These are phyloP conservation scores for Himalopsyche anomala DNA, from an alignment of 2,888 invertebrate species.

Conservation along the genomic window DNA sequence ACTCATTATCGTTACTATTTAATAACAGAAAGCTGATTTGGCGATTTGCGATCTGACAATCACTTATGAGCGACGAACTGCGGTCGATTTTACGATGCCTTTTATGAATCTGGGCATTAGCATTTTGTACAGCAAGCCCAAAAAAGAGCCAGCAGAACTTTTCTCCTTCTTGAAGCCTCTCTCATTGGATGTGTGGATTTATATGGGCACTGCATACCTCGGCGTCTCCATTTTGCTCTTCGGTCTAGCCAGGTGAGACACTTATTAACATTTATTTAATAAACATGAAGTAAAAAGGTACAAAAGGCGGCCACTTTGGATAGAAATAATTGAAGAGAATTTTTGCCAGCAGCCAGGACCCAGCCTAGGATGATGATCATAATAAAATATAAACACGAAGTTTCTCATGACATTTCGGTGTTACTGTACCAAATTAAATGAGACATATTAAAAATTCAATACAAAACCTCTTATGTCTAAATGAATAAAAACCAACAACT, in stretches of 20 bases:
- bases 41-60: constrained; percentile 98
- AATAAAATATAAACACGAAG: too few relatives aligned
- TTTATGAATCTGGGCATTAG: constrained; percentile 98
- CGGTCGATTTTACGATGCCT: constrained; percentile 96
- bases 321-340: too few relatives aligned
- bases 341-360: too few relatives aligned
- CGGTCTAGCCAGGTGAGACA: constrained; percentile 83
- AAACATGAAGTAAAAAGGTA: too few relatives aligned
- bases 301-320: too few relatives aligned
- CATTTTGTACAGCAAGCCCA: constrained; percentile 89
- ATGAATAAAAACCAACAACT: too few relatives aligned
- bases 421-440: too few relatives aligned
- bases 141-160: constrained; percentile 86
- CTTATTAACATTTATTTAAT: too few relatives aligned
- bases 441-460: too few relatives aligned
- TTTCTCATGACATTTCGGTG: too few relatives aligned
- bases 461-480: too few relatives aligned
- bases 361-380: too few relatives aligned
- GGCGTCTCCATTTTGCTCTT: constrained; percentile 89
- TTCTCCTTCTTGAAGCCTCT: constrained; percentile 95
- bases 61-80: constrained; percentile 90
- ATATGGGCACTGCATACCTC: constrained; percentile 91
- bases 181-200: constrained; percentile 91
- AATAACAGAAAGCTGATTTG: constrained; percentile 90
- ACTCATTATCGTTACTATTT: constrained; percentile 46